Evolutionary conservation across 2,888 invertebrate species (phyloP).

Genomic region (Sphaeridia pumilis): DNA sequence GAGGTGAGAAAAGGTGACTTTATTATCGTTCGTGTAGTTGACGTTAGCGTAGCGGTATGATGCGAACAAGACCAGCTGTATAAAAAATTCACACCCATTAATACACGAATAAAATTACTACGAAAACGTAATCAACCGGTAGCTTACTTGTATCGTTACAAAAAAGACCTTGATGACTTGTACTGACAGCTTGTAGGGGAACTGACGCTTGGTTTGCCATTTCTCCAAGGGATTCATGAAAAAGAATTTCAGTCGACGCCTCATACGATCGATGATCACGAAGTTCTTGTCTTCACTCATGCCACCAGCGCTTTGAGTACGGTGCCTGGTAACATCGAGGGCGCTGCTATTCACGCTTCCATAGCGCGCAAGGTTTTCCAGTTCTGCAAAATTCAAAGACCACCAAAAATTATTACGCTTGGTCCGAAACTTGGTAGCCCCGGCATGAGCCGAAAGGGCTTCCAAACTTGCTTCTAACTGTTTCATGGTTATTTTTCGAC

Average conservation of each 20-base stretch:
- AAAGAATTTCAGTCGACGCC: slow-evolving; percentile 61
- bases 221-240: slow-evolving; percentile 99
- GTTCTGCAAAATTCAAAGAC: slow-evolving; percentile 28
- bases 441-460: too few species aligned
- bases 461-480: too few species aligned
- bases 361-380: slow-evolving; percentile 27
- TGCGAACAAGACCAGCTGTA: slow-evolving; percentile 76
- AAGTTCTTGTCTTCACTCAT: slow-evolving; percentile 14
- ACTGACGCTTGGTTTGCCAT: slow-evolving; percentile 81
- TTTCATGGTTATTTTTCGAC: too few species aligned
- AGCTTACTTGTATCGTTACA: slow-evolving; percentile 68
- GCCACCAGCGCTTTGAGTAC: slow-evolving; percentile 4
- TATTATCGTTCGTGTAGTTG: slow-evolving; percentile 85
- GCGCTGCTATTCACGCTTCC: slow-evolving; percentile 30
- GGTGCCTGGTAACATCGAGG: slow-evolving; percentile 11
- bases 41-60: slow-evolving; percentile 83
- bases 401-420: too few species aligned
- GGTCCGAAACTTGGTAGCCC: too few species aligned
- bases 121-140: neutral
- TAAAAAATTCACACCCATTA: neutral
- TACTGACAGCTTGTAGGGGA: slow-evolving; percentile 90
- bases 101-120: slow-evolving; percentile 1
- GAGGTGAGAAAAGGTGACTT: slow-evolving; percentile 80
- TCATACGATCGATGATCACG: slow-evolving; percentile 36
- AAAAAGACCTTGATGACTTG: slow-evolving; percentile 91